These are phyloP conservation scores for Hapalemur alaotrensis DNA, from an alignment of 2,797 vertebrate genomes.

Conservation along the genomic window DNA sequence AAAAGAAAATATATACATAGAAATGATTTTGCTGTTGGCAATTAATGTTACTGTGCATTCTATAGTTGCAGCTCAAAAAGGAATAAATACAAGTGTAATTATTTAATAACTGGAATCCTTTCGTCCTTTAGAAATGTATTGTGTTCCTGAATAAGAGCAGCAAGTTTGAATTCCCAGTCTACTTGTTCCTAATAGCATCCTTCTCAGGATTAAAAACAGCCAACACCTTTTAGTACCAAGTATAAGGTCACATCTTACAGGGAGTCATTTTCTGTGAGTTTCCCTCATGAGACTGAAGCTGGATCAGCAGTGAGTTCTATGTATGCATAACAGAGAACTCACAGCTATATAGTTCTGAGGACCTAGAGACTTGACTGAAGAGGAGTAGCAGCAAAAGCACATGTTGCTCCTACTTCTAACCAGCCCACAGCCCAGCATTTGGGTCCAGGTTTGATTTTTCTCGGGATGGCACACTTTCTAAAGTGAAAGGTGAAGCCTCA, in stretches of 20 bases:
- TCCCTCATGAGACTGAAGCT: background rate
- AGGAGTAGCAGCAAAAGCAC: background rate
- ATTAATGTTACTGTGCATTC: background rate
- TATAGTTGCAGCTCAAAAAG: background rate
- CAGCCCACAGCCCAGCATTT: background rate
- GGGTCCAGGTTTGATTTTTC: background rate
- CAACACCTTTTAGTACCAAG: background rate
- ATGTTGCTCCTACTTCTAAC: background rate
- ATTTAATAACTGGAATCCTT: background rate
- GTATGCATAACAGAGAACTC: background rate
- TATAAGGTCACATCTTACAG: background rate
- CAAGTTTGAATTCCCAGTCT: background rate
- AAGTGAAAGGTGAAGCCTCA: background rate
- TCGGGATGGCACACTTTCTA: background rate
- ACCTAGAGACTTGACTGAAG: background rate
- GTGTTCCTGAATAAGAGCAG: background rate
- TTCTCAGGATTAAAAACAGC: background rate
- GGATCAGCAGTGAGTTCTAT: too few relatives aligned
- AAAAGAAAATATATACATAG: background rate
- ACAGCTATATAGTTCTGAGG: background rate
- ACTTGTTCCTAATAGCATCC: background rate
- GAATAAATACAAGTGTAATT: background rate
- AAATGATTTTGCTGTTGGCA: background rate
- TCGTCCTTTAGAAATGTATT: background rate
- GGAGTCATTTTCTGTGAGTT: background rate